phyloP scores from a whole-genome alignment of 2,797 vertebrate species.

The Pseudomugil tenellus region DNA sequence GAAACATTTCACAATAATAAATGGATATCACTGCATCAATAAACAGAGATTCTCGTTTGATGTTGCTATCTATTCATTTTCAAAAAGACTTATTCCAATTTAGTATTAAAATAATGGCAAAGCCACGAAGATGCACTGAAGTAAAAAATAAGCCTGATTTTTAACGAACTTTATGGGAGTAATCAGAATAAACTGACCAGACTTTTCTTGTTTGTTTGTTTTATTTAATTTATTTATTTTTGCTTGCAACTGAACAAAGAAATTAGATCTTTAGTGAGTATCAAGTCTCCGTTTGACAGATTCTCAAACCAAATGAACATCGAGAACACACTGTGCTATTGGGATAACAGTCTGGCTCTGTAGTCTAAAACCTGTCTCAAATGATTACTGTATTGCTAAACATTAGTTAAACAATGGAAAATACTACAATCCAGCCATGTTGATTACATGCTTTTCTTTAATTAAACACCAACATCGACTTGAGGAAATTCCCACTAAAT shows the following conservation, averaged over 20 bases:
- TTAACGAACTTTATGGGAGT: neutral
- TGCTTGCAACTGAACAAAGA: neutral
- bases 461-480: neutral
- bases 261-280: neutral
- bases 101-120: no score
- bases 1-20: neutral
- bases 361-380: neutral
- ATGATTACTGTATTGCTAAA: no score
- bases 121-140: no score
- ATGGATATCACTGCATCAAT: neutral
- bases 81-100: no score
- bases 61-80: no score
- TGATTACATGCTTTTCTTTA: neutral
- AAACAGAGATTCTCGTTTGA: neutral
- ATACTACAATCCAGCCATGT: neutral
- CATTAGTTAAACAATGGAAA: neutral
- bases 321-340: neutral
- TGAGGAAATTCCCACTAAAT: neutral
- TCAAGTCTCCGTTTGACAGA: neutral
- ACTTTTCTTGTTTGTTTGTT: no score
- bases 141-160: neutral
- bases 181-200: neutral
- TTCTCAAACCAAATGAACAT: neutral
- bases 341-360: neutral
- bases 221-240: neutral